Conservation (phyloP, 2,888 invertebrate species). For the Lypha dubia region DNA sequence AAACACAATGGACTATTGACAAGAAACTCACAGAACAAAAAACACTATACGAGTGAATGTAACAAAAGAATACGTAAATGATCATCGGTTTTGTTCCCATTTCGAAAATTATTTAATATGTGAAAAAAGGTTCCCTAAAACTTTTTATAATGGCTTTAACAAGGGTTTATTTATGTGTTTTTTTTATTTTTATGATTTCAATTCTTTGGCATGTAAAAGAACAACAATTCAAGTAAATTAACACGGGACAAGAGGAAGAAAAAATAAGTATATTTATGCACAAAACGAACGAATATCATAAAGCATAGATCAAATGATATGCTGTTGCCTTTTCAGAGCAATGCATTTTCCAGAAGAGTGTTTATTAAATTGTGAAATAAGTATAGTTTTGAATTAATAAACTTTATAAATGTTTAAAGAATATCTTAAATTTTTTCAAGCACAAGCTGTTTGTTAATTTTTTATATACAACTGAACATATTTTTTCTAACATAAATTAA, state of each 20-base stretch:
- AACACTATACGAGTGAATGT: background rate
- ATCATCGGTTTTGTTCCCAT: background rate
- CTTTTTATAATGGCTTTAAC: slow-evolving; percentile 2
- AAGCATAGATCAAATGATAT: slow-evolving; percentile 7
- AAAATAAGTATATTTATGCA: slow-evolving; percentile 1
- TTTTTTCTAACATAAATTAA: slow-evolving; percentile 47
- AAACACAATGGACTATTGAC: slow-evolving; percentile 47
- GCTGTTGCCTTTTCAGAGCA: background rate
- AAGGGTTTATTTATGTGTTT: slow-evolving; percentile 35
- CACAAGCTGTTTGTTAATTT: slow-evolving; percentile 48
- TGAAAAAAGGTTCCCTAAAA: slow-evolving; percentile 5
- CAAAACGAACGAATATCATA: slow-evolving; percentile 16
- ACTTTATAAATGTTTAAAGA: slow-evolving; percentile 17
- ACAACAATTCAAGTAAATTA: slow-evolving; percentile 22
- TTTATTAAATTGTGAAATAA: background rate
- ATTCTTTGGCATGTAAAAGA: slow-evolving; percentile 38
- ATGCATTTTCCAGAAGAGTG: background rate
- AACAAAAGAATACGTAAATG: slow-evolving; percentile 8
- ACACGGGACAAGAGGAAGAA: background rate
- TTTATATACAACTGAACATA: slow-evolving; percentile 19
- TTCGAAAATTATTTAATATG: slow-evolving; percentile 9
- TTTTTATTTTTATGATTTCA: background rate
- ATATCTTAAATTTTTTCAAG: slow-evolving; percentile 43
- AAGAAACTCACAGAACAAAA: slow-evolving; percentile 8
- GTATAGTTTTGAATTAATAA: slow-evolving; percentile 15